A percentile compares a stretch with the other conserved stretches of the same genome.
Evolutionary conservation across 2,113 vertebrate genomes (phyloP).

Genomic region (Ginglymostoma cirratum): DNA sequence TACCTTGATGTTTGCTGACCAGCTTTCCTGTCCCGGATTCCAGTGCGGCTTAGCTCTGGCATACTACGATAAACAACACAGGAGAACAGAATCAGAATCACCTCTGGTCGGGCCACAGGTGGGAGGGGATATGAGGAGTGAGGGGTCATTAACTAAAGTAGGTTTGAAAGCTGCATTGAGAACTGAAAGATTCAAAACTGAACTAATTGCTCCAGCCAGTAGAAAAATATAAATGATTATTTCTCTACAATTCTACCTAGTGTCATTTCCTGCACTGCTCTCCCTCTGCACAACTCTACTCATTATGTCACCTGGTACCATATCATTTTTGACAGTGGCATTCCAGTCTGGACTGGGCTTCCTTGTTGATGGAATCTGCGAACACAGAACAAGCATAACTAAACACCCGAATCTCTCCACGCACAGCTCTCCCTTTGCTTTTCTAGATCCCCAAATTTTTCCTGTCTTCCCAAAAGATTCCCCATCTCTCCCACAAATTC

Average conservation of each 20-base stretch:
- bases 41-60: slow-evolving; percentile 18
- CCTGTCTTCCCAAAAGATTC: not conserved
- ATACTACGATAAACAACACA: not conserved
- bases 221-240: not conserved
- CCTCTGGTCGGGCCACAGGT: not conserved
- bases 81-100: not conserved
- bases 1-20: slow-evolving; percentile 13
- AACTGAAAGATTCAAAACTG: not conserved
- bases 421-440: not conserved
- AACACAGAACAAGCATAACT: slow-evolving; percentile 41
- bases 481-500: not conserved
- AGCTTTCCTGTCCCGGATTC: not conserved
- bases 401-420: not conserved
- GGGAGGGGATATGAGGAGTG: not conserved
- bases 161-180: no score
- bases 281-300: not conserved
- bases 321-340: slow-evolving; percentile 53
- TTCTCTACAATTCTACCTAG: not conserved
- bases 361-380: slow-evolving; percentile 70
- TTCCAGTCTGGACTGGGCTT: slow-evolving; percentile 64
- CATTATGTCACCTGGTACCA: not conserved
- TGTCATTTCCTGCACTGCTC: not conserved
- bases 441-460: not conserved
- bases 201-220: not conserved
- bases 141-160: no score